Base-by-base conservation (phyloP, 1,140 invertebrate genomes). In the Ostrea denselamellosa region DNA sequence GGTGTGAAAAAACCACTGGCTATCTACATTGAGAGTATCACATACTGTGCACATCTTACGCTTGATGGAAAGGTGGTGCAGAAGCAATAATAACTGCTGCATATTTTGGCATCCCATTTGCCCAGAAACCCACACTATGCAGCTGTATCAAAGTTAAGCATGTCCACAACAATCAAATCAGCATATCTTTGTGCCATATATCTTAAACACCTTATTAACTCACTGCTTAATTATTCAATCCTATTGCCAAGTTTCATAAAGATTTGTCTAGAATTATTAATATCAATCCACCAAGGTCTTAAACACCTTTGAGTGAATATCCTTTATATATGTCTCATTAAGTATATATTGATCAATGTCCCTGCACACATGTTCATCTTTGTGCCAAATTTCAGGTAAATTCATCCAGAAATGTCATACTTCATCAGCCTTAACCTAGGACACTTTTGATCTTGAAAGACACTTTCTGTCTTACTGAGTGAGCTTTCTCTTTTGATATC, bases 151-250 rank as follows among this genome's bases (percentile, higher is more conserved):
- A 77, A 28, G 68, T 34, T 25, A 77, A 28, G 68, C 25, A 77
- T 77, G 68, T 77, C 68, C 68, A 77, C 68, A 77, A 77, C 28
- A 77, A 77, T 77, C 22, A 14, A 10, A 77, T 77, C 25, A 77
- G 9, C 68, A 28, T 25, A 77, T 77, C 10, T 17, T 4, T 28
- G 9, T 22, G 25, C 25, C 28, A 77, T 34, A 34, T 17, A 77
- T 14, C 56, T 19, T n/a, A 62, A n/a, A 62, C 56, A 62, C 56
- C 56, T 62, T 19, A 17, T 19, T n/a, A 62, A 19, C 17, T 62
- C 17, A 17, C 56, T 62, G 14, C 56, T 62, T 62, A 44, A 44
- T 44, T 62, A 62, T 62, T 62, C 17, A 62, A 62, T 62, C 56
- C 56, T n/a, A 62, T 7, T 62, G 56, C 56, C 56, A 62, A 62